Evolutionary conservation across 2,113 vertebrate species (phyloP).

Genomic region (Pyrgilauda ruficollis): DNA sequence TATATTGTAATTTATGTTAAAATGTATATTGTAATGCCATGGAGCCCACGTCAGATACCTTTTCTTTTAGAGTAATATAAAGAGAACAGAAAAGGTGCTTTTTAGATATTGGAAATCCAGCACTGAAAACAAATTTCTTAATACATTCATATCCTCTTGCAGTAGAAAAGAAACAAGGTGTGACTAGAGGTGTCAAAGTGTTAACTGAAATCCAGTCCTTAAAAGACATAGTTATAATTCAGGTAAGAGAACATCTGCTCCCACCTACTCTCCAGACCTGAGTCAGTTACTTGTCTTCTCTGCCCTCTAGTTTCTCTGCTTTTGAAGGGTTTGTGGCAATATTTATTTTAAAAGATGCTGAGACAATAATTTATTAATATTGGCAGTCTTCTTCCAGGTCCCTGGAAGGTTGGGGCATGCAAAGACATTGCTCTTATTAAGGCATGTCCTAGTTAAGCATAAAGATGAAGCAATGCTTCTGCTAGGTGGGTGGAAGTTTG

Average conservation of each 20-base stretch:
- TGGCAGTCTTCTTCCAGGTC: neutral
- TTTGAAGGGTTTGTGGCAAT: fast-evolving
- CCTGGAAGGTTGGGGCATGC: neutral
- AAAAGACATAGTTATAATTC: neutral
- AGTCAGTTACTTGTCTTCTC: neutral
- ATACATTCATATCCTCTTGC: neutral
- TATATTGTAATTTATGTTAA: neutral
- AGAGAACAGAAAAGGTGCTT: neutral
- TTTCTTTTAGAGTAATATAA: neutral
- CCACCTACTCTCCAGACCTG: neutral
- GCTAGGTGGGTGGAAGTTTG: neutral
- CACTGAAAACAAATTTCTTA: neutral
- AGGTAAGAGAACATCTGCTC: neutral
- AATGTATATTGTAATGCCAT: neutral
- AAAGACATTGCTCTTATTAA: neutral
- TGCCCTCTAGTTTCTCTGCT: neutral
- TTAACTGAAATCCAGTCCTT: neutral
- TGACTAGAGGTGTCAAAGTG: neutral
- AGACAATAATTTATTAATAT: neutral
- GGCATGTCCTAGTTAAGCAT: neutral
- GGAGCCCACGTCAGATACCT: neutral
- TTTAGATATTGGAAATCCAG: neutral
- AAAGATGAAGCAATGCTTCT: neutral
- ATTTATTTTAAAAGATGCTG: neutral
- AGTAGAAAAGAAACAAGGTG: neutral